Evolutionary conservation across 2,888 invertebrate species (phyloP).

Genomic region (Patella depressa): DNA sequence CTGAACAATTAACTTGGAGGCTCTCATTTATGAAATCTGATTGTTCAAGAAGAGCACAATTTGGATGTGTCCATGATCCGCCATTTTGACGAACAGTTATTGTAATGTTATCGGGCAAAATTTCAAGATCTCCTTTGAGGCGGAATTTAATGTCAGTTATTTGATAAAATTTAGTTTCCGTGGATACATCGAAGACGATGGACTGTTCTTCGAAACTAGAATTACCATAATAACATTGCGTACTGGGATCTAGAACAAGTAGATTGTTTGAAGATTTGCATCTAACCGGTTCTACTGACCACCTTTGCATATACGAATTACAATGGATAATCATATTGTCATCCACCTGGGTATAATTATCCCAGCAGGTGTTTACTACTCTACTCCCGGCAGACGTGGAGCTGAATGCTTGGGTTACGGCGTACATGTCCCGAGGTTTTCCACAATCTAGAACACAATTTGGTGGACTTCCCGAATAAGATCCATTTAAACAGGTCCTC

Average conservation of each 20-base stretch:
- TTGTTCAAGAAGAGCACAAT: background rate
- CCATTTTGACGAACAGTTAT: background rate
- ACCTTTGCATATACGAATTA: background rate
- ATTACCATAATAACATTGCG: background rate
- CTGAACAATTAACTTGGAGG: background rate
- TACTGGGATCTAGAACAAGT: background rate
- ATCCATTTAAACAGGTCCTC: conserved; percentile 9
- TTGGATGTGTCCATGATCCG: background rate
- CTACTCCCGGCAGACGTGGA: background rate
- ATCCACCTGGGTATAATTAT: background rate
- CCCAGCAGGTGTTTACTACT: background rate
- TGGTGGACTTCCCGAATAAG: conserved; percentile 14
- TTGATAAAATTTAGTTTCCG: background rate
- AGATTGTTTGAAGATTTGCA: background rate
- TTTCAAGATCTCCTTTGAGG: background rate
- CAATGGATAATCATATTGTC: background rate
- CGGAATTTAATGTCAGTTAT: background rate
- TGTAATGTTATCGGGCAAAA: background rate
- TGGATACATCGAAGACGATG: background rate
- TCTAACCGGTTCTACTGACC: background rate
- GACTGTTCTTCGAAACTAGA: background rate
- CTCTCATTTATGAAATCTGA: background rate
- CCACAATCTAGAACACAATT: conserved; percentile 17
- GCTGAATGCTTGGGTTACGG: background rate
- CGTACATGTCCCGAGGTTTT: background rate